Percentiles rank a stretch among this genome's conserved stretches.
Conservation (phyloP, 2,113 vertebrate species). For the Salminus brasiliensis region DNA sequence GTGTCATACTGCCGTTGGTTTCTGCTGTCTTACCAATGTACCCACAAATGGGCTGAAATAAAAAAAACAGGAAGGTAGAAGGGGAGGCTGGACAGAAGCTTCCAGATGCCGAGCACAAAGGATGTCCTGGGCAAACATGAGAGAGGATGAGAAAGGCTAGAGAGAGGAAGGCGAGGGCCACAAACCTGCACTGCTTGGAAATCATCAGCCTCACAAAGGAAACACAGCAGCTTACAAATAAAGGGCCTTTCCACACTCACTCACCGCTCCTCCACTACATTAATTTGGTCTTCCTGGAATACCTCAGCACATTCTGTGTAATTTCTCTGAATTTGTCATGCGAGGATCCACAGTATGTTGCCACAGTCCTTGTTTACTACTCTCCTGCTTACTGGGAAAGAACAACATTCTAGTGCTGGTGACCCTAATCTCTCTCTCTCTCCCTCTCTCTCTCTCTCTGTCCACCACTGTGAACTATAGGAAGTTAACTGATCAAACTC, state of each 20-base stretch:
- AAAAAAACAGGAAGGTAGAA: slow-evolving; percentile 65
- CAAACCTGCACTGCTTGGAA: slow-evolving; percentile 51
- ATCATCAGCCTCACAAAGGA: slow-evolving; percentile 36
- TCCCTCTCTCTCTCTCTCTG: slow-evolving; percentile 9
- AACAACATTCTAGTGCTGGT: neutral
- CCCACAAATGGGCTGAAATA: slow-evolving; percentile 16
- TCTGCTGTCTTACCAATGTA: neutral
- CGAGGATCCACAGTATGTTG: slow-evolving; percentile 8
- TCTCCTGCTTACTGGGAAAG: neutral
- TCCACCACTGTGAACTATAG: too few species aligned
- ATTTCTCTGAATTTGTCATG: neutral
- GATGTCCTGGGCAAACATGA: slow-evolving; percentile 71
- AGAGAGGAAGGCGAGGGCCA: slow-evolving; percentile 36
- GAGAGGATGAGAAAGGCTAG: slow-evolving; percentile 15
- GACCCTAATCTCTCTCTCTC: slow-evolving; percentile 30
- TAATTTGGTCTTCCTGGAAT: neutral
- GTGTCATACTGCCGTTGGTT: neutral
- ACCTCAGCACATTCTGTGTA: neutral
- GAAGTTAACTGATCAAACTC: slow-evolving; percentile 59
- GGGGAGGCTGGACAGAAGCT: slow-evolving; percentile 53
- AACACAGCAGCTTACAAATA: slow-evolving; percentile 43
- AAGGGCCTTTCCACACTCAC: neutral
- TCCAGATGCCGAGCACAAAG: slow-evolving; percentile 56
- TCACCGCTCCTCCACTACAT: neutral
- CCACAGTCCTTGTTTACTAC: neutral